Evolutionary conservation across 2,113 vertebrate species (phyloP).

Genomic region (Nesoenas mayeri): DNA sequence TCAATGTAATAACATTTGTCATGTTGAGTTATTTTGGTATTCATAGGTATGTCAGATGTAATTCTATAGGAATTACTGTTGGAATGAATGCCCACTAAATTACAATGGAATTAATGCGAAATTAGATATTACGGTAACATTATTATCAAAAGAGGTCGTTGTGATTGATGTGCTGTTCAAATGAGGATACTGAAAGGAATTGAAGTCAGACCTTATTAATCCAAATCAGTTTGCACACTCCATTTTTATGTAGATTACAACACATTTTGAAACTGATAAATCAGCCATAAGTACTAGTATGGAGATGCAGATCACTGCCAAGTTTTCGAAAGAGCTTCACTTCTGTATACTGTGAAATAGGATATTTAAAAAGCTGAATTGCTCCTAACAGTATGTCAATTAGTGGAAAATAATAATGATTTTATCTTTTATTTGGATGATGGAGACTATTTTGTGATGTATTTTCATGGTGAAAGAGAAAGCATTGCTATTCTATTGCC

Average conservation of each 20-base stretch:
- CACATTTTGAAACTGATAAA: slow-evolving; percentile 69
- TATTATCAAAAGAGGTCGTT: slow-evolving; percentile 75
- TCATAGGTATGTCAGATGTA: slow-evolving; percentile 59
- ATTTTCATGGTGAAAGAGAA: not conserved
- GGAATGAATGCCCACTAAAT: slow-evolving; percentile 72
- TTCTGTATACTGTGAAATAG: not conserved
- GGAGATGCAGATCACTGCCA: not conserved
- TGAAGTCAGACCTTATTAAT: slow-evolving; percentile 69
- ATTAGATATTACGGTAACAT: slow-evolving; percentile 74
- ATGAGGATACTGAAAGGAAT: slow-evolving; percentile 72
- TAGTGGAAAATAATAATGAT: not conserved
- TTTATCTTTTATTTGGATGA: not conserved
- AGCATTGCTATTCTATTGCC: not conserved
- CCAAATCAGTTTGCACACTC: slow-evolving; percentile 59
- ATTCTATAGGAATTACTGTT: slow-evolving; percentile 69
- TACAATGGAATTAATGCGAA: slow-evolving; percentile 76
- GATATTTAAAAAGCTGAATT: not conserved
- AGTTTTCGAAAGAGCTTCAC: not conserved
- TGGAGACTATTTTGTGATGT: not conserved
- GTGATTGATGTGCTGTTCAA: slow-evolving; percentile 72
- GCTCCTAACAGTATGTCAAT: not conserved
- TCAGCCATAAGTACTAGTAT: slow-evolving; percentile 19
- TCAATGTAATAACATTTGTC: slow-evolving; percentile 58
- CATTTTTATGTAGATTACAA: slow-evolving; percentile 74
- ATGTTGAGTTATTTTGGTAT: slow-evolving; percentile 64